Evolutionary conservation across 2,113 vertebrate species (phyloP).

Genomic region (Pseudois nayaur): DNA sequence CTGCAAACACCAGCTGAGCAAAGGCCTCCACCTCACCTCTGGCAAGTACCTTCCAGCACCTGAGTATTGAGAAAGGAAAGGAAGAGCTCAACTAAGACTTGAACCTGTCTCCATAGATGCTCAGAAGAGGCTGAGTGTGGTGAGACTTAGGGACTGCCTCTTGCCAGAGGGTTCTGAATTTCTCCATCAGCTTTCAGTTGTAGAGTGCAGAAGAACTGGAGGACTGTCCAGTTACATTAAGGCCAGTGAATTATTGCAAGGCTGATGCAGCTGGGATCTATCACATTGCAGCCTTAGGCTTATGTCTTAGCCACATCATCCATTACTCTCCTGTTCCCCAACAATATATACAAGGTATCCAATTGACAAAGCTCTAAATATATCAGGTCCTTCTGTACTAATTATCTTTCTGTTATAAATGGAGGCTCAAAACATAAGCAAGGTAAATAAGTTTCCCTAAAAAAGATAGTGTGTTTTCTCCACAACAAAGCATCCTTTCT

Average conservation of each 20-base stretch:
- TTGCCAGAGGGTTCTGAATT: neutral
- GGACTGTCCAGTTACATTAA: neutral
- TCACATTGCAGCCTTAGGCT: neutral
- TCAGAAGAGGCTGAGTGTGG: neutral
- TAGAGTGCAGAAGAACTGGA: neutral
- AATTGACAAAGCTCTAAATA: neutral
- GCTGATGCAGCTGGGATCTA: neutral
- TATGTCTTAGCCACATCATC: neutral
- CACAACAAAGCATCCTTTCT: neutral
- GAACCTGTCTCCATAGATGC: neutral
- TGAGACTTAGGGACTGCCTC: neutral
- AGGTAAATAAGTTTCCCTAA: neutral
- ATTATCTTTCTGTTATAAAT: conserved; percentile 20
- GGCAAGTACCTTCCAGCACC: neutral
- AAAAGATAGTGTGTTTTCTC: conserved; percentile 13
- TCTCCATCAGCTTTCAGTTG: neutral
- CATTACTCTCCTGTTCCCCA: neutral
- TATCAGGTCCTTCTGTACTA: neutral
- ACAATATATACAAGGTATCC: neutral
- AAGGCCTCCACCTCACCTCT: neutral
- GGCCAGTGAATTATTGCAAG: neutral
- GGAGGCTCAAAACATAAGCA: neutral
- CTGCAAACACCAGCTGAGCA: neutral
- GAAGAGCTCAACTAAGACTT: neutral
- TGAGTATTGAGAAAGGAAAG: neutral